phyloP scores from a whole-genome alignment of 2,797 vertebrate species.

The Trematomus bernacchii region DNA sequence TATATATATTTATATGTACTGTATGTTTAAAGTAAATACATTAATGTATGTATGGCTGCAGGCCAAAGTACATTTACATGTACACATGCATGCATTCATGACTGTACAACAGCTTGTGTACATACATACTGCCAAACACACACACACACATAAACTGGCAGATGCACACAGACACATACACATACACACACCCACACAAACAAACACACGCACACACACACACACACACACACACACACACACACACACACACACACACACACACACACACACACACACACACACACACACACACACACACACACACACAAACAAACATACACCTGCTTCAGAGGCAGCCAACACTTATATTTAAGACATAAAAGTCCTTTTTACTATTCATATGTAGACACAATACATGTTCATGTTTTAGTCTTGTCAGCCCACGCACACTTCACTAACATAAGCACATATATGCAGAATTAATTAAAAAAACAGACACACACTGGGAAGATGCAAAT shows the following conservation, averaged over 20 bases:
- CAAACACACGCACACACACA: not conserved
- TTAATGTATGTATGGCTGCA: slow-evolving; percentile 43
- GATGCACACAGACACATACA: not conserved
- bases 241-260: not conserved
- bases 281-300: not conserved
- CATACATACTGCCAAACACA: slow-evolving; percentile 11
- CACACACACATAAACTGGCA: not conserved
- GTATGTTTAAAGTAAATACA: slow-evolving; percentile 41
- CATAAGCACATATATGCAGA: not conserved
- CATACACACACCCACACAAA: slow-evolving; percentile 17
- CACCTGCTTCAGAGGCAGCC: slow-evolving; percentile 14
- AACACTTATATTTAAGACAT: slow-evolving; percentile 28
- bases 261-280: slow-evolving; percentile 9
- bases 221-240: not conserved
- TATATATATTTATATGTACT: not conserved
- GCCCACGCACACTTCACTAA: slow-evolving; percentile 7
- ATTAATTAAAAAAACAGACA: slow-evolving; percentile 6
- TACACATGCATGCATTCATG: slow-evolving; percentile 45
- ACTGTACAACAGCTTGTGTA: not conserved
- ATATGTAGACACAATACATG: not conserved
- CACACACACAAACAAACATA: not conserved
- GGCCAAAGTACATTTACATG: slow-evolving; percentile 55
- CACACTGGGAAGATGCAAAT: slow-evolving; percentile 22
- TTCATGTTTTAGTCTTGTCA: not conserved
- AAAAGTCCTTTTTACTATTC: slow-evolving; percentile 35